Evolutionary conservation across 1,140 invertebrate genomes (phyloP), one percentile per base, ranked within the genome.

Genomic region (Neodiprion fabricii): DNA sequence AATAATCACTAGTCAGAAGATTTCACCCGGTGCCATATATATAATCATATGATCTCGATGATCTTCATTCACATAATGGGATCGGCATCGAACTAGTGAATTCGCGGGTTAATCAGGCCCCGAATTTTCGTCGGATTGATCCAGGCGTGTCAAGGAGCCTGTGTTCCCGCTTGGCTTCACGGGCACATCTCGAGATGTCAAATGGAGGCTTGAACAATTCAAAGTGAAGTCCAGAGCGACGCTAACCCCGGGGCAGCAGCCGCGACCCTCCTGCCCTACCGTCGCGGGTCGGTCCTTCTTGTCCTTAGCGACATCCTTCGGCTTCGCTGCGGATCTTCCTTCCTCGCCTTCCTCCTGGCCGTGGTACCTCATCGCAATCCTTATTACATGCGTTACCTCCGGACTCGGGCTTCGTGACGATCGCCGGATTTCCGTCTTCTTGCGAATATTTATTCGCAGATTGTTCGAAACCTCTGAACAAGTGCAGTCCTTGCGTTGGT

Each of bases 361-460:
- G 67, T 79, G 82, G 74, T 83, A 85, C 77, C 84, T 85, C 85
- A 85, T 85, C 71, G 83, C 85, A 70, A 87, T 85, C 48, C 83
- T 79, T 76, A 86, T 85, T 11, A 80, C 83, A 68, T 85, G 85
- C 80, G 81, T 85, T 80, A 85, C 81, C 82, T 85, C 84, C 79
- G 85, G 84, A 74, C 85, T 85, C 4, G 78, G 74, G n/a, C 77
- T 80, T 3, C 81, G 75, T 53, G 85, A 74, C 8, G 74, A 77
- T 2, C 76, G 47, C 23, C 70, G 74, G 49, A 81, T 70, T 71
- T 84, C 80, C 14, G 76, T 79, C n/a, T 81, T 78, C 72, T 80
- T 79, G 53, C 77, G 79, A 74, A 84, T 79, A 76, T 82, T 78
- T 21, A 83, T 79, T 10, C 81, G 80, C 3, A 84, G 71, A 70